Conservation (phyloP, 2,888 invertebrate species). For the Leucania comma region DNA sequence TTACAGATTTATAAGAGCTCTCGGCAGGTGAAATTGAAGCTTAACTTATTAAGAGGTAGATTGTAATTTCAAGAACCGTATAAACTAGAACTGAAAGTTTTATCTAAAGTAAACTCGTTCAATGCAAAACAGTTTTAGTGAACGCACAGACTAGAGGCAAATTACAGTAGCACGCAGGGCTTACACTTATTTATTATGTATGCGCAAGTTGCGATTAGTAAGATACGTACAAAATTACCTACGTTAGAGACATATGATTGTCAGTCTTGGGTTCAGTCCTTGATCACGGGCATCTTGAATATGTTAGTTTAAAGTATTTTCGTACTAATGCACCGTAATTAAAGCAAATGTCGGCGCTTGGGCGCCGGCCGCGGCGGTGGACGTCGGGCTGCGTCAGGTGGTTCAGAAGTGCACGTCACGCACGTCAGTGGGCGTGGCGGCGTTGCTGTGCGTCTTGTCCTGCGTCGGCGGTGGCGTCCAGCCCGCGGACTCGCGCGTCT, state of each 20-base stretch:
- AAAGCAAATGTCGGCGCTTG: conserved; percentile 72
- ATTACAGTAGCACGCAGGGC: conserved; percentile 83
- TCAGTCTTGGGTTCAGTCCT: conserved; percentile 90
- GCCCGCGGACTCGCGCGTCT: conserved; percentile 81
- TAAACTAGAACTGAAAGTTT: conserved; percentile 81
- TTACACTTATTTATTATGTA: conserved; percentile 75
- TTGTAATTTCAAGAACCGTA: conserved; percentile 87
- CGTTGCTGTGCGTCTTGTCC: conserved; percentile 93
- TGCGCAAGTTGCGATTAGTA: conserved; percentile 79
- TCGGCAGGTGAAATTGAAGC: conserved; percentile 77
- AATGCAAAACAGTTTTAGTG: conserved; percentile 74
- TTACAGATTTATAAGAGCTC: conserved; percentile 65
- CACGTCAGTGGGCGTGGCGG: conserved; percentile 96
- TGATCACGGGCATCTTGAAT: conserved; percentile 85
- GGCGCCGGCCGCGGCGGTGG: conserved; percentile 6
- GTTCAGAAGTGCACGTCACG: conserved; percentile 95
- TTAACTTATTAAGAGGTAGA: conserved; percentile 89
- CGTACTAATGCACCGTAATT: conserved; percentile 88
- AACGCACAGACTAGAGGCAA: conserved; percentile 79
- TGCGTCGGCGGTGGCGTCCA: conserved; percentile 88
- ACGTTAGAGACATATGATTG: conserved; percentile 86
- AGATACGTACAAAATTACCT: conserved; percentile 82
- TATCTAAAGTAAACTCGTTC: conserved; percentile 75
- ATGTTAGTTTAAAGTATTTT: conserved; percentile 87
- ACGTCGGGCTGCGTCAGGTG: conserved; percentile 23